A percentile compares a stretch with the other conserved stretches of the same genome.
Evolutionary conservation across 2,888 invertebrate species (phyloP).

Genomic region (Nymphalis polychloros): DNA sequence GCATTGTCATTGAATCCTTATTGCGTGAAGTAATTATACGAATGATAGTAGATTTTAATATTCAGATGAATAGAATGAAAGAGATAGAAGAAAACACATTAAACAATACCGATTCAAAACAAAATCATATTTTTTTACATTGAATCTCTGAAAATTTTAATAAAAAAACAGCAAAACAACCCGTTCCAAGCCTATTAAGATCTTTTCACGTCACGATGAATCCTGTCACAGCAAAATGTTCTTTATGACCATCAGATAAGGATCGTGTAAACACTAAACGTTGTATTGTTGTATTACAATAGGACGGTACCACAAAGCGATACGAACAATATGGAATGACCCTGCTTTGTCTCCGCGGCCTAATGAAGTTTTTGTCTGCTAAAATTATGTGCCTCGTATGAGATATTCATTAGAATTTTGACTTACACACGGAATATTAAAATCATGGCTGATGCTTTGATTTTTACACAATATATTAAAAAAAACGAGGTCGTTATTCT

Average conservation of each 20-base stretch:
- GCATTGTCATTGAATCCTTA: no score
- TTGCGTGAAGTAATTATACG: no score
- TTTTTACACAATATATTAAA: background rate
- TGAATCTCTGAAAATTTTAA: constrained; percentile 21
- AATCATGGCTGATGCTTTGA: constrained; percentile 9
- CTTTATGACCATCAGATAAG: constrained; percentile 29
- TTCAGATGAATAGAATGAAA: background rate
- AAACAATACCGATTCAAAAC: background rate
- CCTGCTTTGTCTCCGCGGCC: constrained; percentile 45
- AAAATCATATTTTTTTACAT: constrained; percentile 2
- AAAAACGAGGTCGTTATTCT: no score
- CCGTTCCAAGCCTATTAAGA: constrained; percentile 18
- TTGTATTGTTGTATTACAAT: constrained; percentile 12
- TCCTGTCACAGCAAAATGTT: constrained; percentile 21
- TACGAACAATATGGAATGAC: constrained; percentile 40
- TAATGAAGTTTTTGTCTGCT: constrained; percentile 50
- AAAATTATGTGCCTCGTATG: constrained; percentile 41
- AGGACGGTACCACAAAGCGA: constrained; percentile 31
- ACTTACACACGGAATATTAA: constrained; percentile 32
- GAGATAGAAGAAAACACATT: background rate
- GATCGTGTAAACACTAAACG: constrained; percentile 10
- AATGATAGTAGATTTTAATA: background rate
- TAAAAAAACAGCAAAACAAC: constrained; percentile 17
- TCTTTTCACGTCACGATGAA: constrained; percentile 19
- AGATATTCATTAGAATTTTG: constrained; percentile 30